Conservation (phyloP, 2,113 vertebrate species). For the Mus spicilegus region DNA sequence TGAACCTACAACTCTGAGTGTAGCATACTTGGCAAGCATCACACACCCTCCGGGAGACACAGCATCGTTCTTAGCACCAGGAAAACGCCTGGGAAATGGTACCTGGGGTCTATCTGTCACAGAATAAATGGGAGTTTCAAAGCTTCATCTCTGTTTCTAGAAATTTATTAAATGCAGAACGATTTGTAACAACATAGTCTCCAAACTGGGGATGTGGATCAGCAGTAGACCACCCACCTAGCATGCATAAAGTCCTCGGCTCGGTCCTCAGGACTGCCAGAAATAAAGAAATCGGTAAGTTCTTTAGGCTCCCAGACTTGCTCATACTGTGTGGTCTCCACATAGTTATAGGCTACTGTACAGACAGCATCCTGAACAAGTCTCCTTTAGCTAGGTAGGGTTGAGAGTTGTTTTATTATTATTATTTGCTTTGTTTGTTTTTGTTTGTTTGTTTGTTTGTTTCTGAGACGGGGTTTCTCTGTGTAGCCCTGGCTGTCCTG, state of each 20-base stretch:
- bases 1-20: background rate
- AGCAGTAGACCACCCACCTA: background rate
- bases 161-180: conserved; percentile 12
- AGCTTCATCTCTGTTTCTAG: background rate
- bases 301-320: background rate
- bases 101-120: background rate
- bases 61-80: background rate
- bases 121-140: background rate
- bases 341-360: background rate
- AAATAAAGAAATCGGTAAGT: background rate
- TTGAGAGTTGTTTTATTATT: background rate
- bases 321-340: background rate
- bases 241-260: background rate
- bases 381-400: background rate
- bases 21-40: background rate
- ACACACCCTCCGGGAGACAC: background rate
- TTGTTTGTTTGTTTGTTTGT: background rate
- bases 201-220: background rate
- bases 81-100: background rate
- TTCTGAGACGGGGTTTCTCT: background rate
- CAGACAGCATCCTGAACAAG: background rate
- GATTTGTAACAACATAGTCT: background rate
- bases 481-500: background rate
- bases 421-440: background rate
- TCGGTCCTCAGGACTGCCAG: background rate